A percentile compares a stretch with the other conserved stretches of the same genome.
Evolutionary conservation across 2,888 invertebrate genomes (phyloP).

Genomic region (Monoplex corrugatus): DNA sequence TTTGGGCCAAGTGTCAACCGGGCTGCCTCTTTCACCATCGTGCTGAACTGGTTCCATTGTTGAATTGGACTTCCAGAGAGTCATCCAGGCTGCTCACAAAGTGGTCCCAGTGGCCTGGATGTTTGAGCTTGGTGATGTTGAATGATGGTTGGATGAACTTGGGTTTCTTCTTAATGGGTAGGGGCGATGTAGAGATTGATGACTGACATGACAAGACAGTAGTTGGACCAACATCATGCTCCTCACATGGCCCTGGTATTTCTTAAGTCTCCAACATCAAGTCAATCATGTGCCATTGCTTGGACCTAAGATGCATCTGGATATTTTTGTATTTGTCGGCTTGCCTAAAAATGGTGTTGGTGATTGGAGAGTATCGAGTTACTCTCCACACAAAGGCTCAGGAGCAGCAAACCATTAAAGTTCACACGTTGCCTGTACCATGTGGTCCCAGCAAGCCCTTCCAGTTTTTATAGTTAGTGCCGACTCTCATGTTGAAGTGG

Average conservation of each 20-base stretch:
- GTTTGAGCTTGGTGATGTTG: slow-evolving; percentile 24
- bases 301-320: too few species aligned
- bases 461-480: neutral
- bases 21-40: slow-evolving; percentile 14
- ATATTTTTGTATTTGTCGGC: too few species aligned
- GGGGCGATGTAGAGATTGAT: slow-evolving; percentile 17
- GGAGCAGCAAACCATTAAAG: slow-evolving; percentile 26
- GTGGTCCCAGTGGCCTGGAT: neutral
- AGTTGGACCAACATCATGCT: too few species aligned
- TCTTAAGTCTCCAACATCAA: too few species aligned
- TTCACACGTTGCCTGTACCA: slow-evolving; percentile 22
- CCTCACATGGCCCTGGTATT: too few species aligned
- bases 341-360: too few species aligned
- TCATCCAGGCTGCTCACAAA: neutral
- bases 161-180: neutral
- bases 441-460: too few species aligned
- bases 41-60: slow-evolving; percentile 18
- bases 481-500: slow-evolving; percentile 35
- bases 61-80: neutral
- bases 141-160: slow-evolving; percentile 9
- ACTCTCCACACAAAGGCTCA: too few species aligned
- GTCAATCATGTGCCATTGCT: too few species aligned
- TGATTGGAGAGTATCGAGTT: too few species aligned
- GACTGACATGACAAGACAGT: too few species aligned
- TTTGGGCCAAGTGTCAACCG: neutral